Evolutionary conservation across 2,797 vertebrate species (phyloP), one percentile per base, ranked within the genome.

Genomic region (Anas capensis): DNA sequence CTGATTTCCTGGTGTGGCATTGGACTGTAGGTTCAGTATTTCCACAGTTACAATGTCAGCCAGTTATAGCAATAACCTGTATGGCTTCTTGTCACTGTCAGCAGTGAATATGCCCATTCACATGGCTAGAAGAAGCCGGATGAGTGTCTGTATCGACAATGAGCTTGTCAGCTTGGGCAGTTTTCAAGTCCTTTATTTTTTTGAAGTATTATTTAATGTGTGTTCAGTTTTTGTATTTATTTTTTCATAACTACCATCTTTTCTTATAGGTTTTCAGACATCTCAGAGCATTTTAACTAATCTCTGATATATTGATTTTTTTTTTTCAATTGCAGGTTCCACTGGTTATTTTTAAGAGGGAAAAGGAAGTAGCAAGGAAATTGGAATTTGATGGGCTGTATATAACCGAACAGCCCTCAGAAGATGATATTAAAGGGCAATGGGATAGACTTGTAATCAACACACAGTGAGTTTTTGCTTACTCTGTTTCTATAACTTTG

Each of bases 351-450:
- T 99, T 99, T 97, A 99, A 99, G 92, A 98, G 99, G 80, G 99
- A 99, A 92, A 99, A 99, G 80, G 99, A 99, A 97, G 98, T 99
- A 56, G 99, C 99, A 19, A 98, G 99, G 17, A 98, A 98, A 96
- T 92, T 99, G 95, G 99, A 99, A 97, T 99, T 99, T 95, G 99
- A 99, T 90, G 99, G 99, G 19, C 94, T 99, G 33, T 99, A 99
- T 93, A 99, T 99, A 95, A 99, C 98, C 40, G 98, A 98, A 80
- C 99, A 99, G 85, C 99, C 99, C 31, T 99, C 98, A 14, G 99
- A 99, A 91, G 99, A 99, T 83, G 99, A 99, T 97, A 98, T 99
- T 96, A 99, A 98, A 97, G 99, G 99, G 51, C 99, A 99, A 77
- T 99, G 99, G 99, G 99, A 99, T 96, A 97, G 99, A 93, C 98